A percentile compares a stretch with the other conserved stretches of the same genome.
Evolutionary conservation across 2,113 vertebrate species (phyloP).

Genomic region (Loxodonta africana): DNA sequence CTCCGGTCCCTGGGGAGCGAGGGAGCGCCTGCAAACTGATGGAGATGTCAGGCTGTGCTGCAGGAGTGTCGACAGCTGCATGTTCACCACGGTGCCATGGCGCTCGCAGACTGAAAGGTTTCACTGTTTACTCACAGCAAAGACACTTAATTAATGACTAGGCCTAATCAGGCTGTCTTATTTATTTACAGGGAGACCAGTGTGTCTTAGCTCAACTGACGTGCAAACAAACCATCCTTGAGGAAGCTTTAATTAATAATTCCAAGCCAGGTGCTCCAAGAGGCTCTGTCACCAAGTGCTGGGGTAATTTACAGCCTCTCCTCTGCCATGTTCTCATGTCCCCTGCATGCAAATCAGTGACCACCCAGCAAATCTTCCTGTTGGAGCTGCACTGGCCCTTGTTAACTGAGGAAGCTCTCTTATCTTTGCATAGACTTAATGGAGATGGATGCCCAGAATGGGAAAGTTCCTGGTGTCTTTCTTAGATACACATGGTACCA

Average conservation of each 20-base stretch:
- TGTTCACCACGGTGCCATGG: conserved; percentile 85
- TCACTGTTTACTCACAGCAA: conserved; percentile 88
- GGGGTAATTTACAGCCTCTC: conserved; percentile 87
- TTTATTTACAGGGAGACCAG: conserved; percentile 90
- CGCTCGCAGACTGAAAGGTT: conserved; percentile 82
- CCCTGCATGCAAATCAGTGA: conserved; percentile 88
- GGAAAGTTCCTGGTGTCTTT: conserved; percentile 40
- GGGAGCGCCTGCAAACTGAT: conserved; percentile 83
- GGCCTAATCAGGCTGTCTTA: conserved; percentile 89
- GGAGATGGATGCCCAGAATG: conserved; percentile 83
- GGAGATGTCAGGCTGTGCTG: conserved; percentile 86
- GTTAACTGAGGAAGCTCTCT: conserved; percentile 80
- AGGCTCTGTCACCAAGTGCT: conserved; percentile 85
- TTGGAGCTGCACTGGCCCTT: conserved; percentile 76
- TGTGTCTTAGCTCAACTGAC: conserved; percentile 86
- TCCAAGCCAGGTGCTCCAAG: conserved; percentile 83
- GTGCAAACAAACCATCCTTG: conserved; percentile 88
- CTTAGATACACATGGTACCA: not conserved
- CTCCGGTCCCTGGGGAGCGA: conserved; percentile 73
- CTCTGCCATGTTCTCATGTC: conserved; percentile 72
- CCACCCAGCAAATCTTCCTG: conserved; percentile 81
- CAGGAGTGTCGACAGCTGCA: conserved; percentile 79
- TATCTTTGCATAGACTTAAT: conserved; percentile 86
- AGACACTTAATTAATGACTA: conserved; percentile 91
- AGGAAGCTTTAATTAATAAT: conserved; percentile 89